Conservation (phyloP, 2,797 vertebrate species). For the Toxotes lorentzi region DNA sequence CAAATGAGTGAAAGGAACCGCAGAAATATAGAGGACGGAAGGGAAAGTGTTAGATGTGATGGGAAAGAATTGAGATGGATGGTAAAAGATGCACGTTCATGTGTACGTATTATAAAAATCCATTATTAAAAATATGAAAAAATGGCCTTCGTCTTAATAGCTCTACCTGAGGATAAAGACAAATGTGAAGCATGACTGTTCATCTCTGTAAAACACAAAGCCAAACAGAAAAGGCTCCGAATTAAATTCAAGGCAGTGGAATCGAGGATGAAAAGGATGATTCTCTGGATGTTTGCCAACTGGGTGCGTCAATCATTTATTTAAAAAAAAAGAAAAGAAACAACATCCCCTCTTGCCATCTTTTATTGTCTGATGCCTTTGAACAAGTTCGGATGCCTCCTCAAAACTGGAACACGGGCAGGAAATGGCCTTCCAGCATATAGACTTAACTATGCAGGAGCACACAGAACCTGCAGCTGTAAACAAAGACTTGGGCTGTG, state of each 20-base stretch:
- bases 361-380: conserved; percentile 68
- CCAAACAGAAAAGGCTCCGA: conserved; percentile 39
- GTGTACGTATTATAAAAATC: conserved; percentile 17
- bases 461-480: conserved; percentile 14
- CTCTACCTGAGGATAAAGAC: conserved; percentile 4
- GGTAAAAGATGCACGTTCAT: conserved; percentile 15
- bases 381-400: conserved; percentile 61
- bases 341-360: conserved; percentile 44
- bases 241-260: conserved; percentile 39
- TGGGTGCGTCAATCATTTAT: conserved; percentile 69
- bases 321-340: conserved; percentile 18
- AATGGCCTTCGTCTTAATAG: conserved; percentile 11
- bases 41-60: conserved; percentile 9
- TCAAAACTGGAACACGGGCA: conserved; percentile 58
- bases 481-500: not conserved
- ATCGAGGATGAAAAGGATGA: conserved; percentile 52
- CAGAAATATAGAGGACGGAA: not conserved
- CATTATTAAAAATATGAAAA: conserved; percentile 17
- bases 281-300: conserved; percentile 60
- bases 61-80: conserved; percentile 10
- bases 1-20: not conserved
- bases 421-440: conserved; percentile 41
- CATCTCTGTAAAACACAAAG: conserved; percentile 30
- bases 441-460: conserved; percentile 29
- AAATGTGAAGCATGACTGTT: conserved; percentile 33